Evolutionary conservation across 2,113 vertebrate species (phyloP), one percentile per base, ranked within the genome.

Genomic region (Euleptes europaea): DNA sequence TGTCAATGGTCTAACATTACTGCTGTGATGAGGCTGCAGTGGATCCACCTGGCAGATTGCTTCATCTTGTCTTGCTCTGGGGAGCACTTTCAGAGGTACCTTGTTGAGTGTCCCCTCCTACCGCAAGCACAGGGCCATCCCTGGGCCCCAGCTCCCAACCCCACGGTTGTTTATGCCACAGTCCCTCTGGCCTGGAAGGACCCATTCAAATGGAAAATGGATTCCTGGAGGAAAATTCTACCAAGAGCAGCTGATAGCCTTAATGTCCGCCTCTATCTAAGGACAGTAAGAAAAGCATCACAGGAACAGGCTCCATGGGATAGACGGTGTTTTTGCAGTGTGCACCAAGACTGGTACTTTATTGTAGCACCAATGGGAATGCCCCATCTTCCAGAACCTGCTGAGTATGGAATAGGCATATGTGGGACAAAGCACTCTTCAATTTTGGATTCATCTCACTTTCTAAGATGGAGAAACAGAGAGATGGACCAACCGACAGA

Each of bases 71-170:
- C n/a, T 90, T 90, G 71, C 91, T 71, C 67, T 38, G 33, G 83
- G 83, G 85, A 93, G 90, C 83, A 49, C 78, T 69, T 90, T 81
- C 4, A 23, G 75, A 86, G 81, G 83, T 82, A 28, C 1, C 84
- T 91, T 89, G 51, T 65, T 71, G 80, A 67, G 86, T 85, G 77
- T 87, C 90, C 90, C 17, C 89, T 91, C 82, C 78, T 79, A 86
- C 74, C 76, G 60, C 66, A 88, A 44, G 42, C 23, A 38, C 0
- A 0, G 26, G 42, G 86, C 4, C 44, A 33, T 51, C 80, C 49
- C 26, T 82, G 31, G 38, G 54, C 3, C 49, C 69, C 66, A 40
- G 28, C 81, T 90, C 51, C 57, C 1, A 1, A 19, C 15, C 28
- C 60, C 42, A 1, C 23, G 3, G 8, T 38, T 28, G 33, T 23